phyloP scores from a whole-genome alignment of 2,888 invertebrate genomes.

The Gordius sp. region DNA sequence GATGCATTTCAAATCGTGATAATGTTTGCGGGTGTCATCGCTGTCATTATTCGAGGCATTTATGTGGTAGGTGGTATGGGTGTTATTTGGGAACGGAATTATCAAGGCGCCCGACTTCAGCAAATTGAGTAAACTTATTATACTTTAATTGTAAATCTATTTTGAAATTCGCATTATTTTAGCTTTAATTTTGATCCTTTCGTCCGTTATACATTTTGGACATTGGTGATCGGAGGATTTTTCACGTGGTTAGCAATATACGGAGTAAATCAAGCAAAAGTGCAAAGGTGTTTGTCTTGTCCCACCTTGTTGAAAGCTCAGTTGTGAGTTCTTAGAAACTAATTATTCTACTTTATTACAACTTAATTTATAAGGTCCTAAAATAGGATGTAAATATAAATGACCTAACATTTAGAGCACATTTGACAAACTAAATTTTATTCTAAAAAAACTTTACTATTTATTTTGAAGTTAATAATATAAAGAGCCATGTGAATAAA shows the following conservation, averaged over 20 bases:
- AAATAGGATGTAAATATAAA: too few species aligned
- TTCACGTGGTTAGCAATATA: conserved; percentile 23
- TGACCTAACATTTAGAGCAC: too few species aligned
- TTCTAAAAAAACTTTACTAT: neutral
- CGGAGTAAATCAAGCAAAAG: conserved; percentile 24
- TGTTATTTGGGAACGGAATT: conserved; percentile 25
- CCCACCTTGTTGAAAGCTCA: conserved; percentile 1
- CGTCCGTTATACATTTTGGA: conserved; percentile 23
- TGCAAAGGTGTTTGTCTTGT: conserved; percentile 24
- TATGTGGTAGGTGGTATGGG: conserved; percentile 26
- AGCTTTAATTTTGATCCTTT: conserved; percentile 25
- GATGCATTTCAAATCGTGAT: conserved; percentile 47
- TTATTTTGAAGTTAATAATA: neutral
- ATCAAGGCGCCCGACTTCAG: conserved; percentile 24
- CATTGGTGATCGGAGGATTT: conserved; percentile 24
- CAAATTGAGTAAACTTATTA: conserved; percentile 16
- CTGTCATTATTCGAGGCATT: conserved; percentile 36
- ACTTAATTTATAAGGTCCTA: too few species aligned
- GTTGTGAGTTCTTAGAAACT: too few species aligned
- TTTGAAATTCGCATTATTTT: neutral
- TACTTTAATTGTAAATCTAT: too few species aligned
- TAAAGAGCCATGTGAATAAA: conserved; percentile 23
- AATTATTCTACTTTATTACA: too few species aligned
- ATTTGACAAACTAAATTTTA: neutral
- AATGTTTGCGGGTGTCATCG: conserved; percentile 44